These are phyloP conservation scores for Prosapia bicincta DNA, from an alignment of 2,888 invertebrate genomes.

Conservation along the genomic window DNA sequence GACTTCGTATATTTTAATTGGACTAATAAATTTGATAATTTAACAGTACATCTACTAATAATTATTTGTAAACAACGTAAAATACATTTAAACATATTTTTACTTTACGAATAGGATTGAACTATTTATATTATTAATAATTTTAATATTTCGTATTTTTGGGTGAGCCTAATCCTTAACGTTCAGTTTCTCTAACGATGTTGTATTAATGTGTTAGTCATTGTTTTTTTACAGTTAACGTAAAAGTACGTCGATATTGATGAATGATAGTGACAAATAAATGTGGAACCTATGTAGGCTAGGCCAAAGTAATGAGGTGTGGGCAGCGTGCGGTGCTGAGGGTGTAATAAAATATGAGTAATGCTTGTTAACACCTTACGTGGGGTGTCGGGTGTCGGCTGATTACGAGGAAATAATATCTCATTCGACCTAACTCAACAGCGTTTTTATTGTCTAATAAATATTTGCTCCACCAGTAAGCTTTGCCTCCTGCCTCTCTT, in stretches of 20 bases:
- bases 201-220: no score
- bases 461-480: neutral
- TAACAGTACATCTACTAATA: no score
- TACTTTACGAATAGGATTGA: no score
- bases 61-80: no score
- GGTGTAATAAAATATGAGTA: neutral
- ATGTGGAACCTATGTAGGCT: neutral
- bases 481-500: neutral
- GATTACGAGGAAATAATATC: neutral
- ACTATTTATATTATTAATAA: no score
- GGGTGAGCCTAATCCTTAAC: no score
- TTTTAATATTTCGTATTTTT: no score
- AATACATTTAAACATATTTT: no score
- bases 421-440: neutral
- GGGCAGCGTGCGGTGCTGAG: neutral
- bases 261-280: neutral
- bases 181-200: no score
- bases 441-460: neutral
- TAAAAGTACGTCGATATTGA: neutral
- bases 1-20: no score
- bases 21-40: no score
- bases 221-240: no score
- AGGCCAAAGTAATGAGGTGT: neutral
- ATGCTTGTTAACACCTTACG: neutral
- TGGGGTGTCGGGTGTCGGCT: neutral